These are phyloP conservation scores for Xylophagus ater DNA, from an alignment of 2,888 invertebrate species.

Conservation along the genomic window DNA sequence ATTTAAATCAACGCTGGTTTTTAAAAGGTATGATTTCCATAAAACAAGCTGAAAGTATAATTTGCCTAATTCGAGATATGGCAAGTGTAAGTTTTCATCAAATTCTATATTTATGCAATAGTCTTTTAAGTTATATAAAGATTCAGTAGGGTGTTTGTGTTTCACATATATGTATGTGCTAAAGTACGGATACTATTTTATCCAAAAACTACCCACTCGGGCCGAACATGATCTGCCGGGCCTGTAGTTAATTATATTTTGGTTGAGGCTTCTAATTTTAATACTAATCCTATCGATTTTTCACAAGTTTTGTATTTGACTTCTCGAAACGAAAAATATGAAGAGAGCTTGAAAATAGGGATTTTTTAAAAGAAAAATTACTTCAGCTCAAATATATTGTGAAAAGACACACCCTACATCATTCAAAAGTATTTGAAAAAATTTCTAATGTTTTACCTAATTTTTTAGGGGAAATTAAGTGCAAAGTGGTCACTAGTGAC, in stretches of 20 bases:
- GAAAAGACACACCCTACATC: too few species aligned
- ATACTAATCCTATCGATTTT: too few species aligned
- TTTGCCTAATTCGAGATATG: conserved; percentile 82
- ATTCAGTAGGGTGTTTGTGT: too few species aligned
- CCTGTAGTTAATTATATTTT: too few species aligned
- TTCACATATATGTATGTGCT: too few species aligned
- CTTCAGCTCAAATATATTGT: too few species aligned
- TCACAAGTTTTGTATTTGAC: conserved; percentile 1
- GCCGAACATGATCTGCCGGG: too few species aligned
- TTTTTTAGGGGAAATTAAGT: conserved; percentile 66
- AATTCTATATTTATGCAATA: too few species aligned
- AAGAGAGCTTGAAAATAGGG: not conserved
- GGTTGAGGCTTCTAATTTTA: too few species aligned
- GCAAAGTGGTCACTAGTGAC: conserved; percentile 78
- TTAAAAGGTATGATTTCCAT: conserved; percentile 71
- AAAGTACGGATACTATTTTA: too few species aligned
- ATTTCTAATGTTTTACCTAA: conserved; percentile 5
- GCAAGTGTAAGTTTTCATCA: conserved; percentile 55
- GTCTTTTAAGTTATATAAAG: too few species aligned
- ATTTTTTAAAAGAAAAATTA: not conserved
- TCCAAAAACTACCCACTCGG: too few species aligned
- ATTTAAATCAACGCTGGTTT: conserved; percentile 60
- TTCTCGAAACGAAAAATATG: not conserved
- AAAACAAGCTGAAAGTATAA: conserved; percentile 79
- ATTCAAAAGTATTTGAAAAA: not conserved